Evolutionary conservation across 2,888 invertebrate genomes (phyloP).

Genomic region (Alloplasta piceator): DNA sequence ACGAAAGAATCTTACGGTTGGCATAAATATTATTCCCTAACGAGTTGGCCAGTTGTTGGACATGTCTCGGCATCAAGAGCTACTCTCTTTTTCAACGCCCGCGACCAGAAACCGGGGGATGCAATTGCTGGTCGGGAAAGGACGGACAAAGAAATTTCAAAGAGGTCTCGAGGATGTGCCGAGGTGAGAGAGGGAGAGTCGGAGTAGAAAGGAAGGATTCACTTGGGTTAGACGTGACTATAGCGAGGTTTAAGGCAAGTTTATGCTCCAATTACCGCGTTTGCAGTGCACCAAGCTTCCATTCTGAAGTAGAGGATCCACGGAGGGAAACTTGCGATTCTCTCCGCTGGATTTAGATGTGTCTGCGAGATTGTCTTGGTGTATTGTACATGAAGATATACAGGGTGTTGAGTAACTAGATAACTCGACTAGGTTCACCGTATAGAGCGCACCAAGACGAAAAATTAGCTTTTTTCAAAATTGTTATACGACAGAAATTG

Average conservation of each 20-base stretch:
- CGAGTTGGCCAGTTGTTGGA: conserved; percentile 74
- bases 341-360: conserved; percentile 15
- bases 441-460: no score
- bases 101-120: neutral
- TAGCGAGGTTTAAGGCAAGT: conserved; percentile 75
- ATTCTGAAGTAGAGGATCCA: conserved; percentile 8
- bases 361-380: neutral
- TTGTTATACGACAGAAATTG: no score
- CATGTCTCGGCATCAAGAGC: conserved; percentile 54
- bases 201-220: conserved; percentile 52
- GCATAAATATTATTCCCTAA: conserved; percentile 78
- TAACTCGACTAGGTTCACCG: no score
- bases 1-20: conserved; percentile 70
- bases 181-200: conserved; percentile 46
- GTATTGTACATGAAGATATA: neutral
- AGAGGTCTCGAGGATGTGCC: conserved; percentile 36
- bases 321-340: conserved; percentile 40
- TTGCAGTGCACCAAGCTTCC: conserved; percentile 73
- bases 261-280: conserved; percentile 80
- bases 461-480: no score
- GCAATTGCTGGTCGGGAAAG: conserved; percentile 59
- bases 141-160: conserved; percentile 75
- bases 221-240: conserved; percentile 52
- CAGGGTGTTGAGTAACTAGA: no score
- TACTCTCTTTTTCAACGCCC: conserved; percentile 41